phyloP scores from a whole-genome alignment of 2,797 vertebrate species.

The Microcaecilia unicolor region DNA sequence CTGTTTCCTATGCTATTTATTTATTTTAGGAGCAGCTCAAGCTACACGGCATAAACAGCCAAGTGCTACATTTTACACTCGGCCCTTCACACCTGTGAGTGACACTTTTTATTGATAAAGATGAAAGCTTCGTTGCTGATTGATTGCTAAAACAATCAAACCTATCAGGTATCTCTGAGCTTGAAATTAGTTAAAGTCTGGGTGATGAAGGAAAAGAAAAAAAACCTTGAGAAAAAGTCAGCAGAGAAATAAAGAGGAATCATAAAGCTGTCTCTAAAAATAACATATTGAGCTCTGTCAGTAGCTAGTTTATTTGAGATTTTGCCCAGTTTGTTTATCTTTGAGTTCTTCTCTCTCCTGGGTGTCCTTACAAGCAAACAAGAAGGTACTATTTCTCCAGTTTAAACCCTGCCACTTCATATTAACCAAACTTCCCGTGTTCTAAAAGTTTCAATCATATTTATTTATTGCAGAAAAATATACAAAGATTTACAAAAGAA shows the following conservation, averaged over 20 bases:
- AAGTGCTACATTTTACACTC: constrained; percentile 3
- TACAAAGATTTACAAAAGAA: constrained; percentile 94
- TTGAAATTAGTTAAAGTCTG: constrained; percentile 11
- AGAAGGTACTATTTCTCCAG: constrained; percentile 42
- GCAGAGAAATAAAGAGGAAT: constrained; percentile 25
- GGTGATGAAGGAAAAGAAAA: constrained; percentile 17
- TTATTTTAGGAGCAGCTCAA: constrained; percentile 9
- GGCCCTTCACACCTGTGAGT: not conserved
- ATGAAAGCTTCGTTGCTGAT: not conserved
- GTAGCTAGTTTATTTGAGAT: constrained; percentile 57
- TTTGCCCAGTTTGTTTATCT: constrained; percentile 54
- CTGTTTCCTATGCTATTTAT: not conserved
- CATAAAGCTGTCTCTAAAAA: constrained; percentile 56
- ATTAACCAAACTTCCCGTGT: constrained; percentile 54
- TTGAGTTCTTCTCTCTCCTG: constrained; percentile 32
- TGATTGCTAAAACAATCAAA: fast-evolving
- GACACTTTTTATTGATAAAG: too few species aligned
- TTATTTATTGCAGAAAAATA: constrained; percentile 96
- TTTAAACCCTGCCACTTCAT: constrained; percentile 31
- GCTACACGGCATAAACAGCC: constrained; percentile 4
- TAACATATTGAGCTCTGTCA: constrained; percentile 50
- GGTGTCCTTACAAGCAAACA: constrained; percentile 49
- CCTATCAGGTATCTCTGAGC: not conserved
- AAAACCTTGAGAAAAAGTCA: constrained; percentile 7
- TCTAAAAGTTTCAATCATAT: constrained; percentile 68